Conservation (phyloP, 1,140 invertebrate genomes). For the Hyles euphorbiae region DNA sequence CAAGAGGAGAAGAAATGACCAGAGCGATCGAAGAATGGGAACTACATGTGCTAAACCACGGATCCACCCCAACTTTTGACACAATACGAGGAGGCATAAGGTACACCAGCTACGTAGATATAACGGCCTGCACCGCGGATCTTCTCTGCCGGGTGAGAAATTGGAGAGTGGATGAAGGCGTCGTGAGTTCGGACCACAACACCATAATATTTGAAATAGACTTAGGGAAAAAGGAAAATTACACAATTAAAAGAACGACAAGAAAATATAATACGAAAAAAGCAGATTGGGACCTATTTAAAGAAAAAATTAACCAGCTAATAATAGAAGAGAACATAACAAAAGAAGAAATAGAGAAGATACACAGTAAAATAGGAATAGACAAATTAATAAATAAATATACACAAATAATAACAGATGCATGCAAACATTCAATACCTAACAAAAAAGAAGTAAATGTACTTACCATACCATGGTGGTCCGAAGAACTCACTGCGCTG, state of each 20-base stretch:
- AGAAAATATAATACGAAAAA: constrained; percentile 21
- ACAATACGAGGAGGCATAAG: constrained; percentile 12
- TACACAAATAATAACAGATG: constrained; percentile 1
- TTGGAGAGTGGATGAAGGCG: constrained; percentile 5
- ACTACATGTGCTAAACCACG: constrained; percentile 25
- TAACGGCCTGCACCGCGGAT: too few relatives aligned
- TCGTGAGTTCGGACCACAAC: constrained; percentile 19
- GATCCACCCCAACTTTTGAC: constrained; percentile 26
- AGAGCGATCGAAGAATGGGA: not conserved
- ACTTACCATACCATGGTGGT: constrained; percentile 7
- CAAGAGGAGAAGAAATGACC: constrained; percentile 3
- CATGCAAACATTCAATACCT: constrained; percentile 8
- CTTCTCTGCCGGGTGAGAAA: not conserved
- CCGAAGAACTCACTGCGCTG: not conserved
- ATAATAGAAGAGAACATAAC: constrained; percentile 3
- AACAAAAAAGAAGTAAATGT: not conserved
- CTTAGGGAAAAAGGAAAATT: not conserved
- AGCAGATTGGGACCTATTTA: constrained; percentile 19
- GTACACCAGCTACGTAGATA: not conserved
- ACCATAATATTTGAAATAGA: constrained; percentile 13
- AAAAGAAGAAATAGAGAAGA: constrained; percentile 3
- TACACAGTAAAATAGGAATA: constrained; percentile 1
- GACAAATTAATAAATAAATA: constrained; percentile 7
- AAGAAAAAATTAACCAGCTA: constrained; percentile 12
- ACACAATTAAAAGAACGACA: constrained; percentile 11